Evolutionary conservation across 2,113 vertebrate genomes (phyloP), one percentile per base, ranked within the genome.

Genomic region (Osmerus eperlanus): DNA sequence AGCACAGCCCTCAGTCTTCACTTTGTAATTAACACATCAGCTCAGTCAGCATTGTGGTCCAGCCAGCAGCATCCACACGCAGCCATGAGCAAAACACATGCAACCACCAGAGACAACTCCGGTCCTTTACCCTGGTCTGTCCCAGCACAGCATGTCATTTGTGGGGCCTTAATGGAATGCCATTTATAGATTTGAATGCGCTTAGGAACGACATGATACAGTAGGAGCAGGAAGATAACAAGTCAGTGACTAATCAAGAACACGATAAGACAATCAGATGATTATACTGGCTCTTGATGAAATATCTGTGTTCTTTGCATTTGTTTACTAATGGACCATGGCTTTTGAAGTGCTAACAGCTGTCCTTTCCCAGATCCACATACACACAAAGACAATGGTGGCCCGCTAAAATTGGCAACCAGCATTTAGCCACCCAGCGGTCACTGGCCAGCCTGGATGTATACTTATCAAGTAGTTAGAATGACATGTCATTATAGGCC

Each of bases 401-500:
- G 52, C 41, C 15, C 9, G 74, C 91, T 93, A 92, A 91, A 93
- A 89, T 78, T 56, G 85, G 91, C 81, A 92, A 89, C 86, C 84
- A 70, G 85, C 81, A 87, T 90, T 92, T 92, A 92, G 71, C 77
- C 77, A 75, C 84, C 80, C 15, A 78, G 85, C 78, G 88, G 85
- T 83, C 89, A 74, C 83, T 88, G 90, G 88, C 88, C 82, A 54
- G 25, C 55, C 54, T 25, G 74, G 81, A 74, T 64, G 52, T 92
- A 74, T 88, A 90, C 84, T 93, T 91, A 91, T 87, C 86, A 85
- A 88, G 88, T 76, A 88, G 82, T 90, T 87, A 84, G 86, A 88
- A 84, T 85, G 89, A 89, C 86, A 85, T 86, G 88, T 89, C 74
- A 88, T 89, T 88, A 86, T 76, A 87, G 80, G 41, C 55, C 60